Conservation (phyloP, 2,888 invertebrate genomes). For the Crossocerus cetratus region DNA sequence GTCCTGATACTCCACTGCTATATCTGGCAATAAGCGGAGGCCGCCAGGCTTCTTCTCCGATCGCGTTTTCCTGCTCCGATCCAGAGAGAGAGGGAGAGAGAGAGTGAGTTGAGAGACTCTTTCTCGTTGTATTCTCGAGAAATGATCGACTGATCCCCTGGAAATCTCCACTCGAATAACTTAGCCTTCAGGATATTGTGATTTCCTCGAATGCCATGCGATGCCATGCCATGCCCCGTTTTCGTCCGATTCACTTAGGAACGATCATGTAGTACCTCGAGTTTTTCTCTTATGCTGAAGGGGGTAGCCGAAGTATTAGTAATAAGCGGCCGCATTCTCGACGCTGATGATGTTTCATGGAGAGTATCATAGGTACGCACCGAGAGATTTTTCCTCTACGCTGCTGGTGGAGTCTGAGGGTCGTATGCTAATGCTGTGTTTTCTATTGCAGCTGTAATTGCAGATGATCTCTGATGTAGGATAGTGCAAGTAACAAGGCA, state of each 20-base stretch:
- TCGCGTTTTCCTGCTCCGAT: too few species aligned
- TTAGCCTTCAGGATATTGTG: conserved; percentile 9
- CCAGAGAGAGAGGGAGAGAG: too few species aligned
- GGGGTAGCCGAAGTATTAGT: conserved; percentile 67
- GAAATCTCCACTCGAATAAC: neutral
- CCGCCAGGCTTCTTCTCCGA: too few species aligned
- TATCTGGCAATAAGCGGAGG: neutral
- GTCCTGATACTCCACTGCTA: conserved; percentile 10
- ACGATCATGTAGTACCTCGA: neutral
- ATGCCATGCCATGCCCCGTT: neutral
- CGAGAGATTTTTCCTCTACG: neutral
- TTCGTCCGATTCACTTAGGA: neutral
- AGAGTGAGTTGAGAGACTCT: neutral
- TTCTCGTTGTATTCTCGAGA: neutral
- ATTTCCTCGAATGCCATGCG: conserved; percentile 8
- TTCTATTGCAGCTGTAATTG: conserved; percentile 56
- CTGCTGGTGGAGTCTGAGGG: neutral
- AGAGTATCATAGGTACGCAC: conserved; percentile 64
- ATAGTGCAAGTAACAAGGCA: conserved; percentile 61
- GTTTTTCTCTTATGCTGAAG: conserved; percentile 51
- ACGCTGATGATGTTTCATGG: conserved; percentile 67
- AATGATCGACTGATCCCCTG: neutral
- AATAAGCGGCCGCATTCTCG: conserved; percentile 60
- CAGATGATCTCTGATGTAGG: conserved; percentile 74
- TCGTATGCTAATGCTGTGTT: neutral